Percentiles rank a stretch among this genome's conserved stretches.
Evolutionary conservation across 2,113 vertebrate genomes (phyloP).

Genomic region (Cochlearius cochlearius): DNA sequence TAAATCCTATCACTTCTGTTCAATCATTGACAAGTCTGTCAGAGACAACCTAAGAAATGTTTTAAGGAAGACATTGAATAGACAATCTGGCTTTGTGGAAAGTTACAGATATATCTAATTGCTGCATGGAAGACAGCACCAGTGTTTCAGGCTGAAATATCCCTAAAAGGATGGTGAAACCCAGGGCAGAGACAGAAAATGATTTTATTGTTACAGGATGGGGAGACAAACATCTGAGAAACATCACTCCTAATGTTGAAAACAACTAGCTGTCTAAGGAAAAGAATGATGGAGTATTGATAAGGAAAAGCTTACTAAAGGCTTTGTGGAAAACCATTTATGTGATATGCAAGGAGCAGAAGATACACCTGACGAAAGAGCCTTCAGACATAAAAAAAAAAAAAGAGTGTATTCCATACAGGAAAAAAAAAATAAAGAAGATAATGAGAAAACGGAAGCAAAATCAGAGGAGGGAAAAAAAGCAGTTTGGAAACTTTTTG

Average conservation of each 20-base stretch:
- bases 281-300: neutral
- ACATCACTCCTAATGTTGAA: neutral
- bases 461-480: neutral
- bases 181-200: neutral
- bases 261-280: neutral
- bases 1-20: neutral
- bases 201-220: neutral
- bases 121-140: neutral
- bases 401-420: neutral
- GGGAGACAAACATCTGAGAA: neutral
- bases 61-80: neutral
- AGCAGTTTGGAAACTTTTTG: neutral
- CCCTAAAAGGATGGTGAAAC: neutral
- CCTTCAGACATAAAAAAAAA: neutral
- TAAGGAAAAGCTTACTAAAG: neutral
- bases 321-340: neutral
- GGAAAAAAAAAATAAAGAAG: no score
- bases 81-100: neutral
- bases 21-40: neutral
- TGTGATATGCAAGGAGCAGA: neutral
- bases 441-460: neutral
- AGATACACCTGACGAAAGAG: neutral
- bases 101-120: neutral
- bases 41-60: neutral
- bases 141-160: neutral